These are phyloP conservation scores for Arctocebus calabarensis DNA, from an alignment of 2,797 vertebrate genomes.

Conservation along the genomic window DNA sequence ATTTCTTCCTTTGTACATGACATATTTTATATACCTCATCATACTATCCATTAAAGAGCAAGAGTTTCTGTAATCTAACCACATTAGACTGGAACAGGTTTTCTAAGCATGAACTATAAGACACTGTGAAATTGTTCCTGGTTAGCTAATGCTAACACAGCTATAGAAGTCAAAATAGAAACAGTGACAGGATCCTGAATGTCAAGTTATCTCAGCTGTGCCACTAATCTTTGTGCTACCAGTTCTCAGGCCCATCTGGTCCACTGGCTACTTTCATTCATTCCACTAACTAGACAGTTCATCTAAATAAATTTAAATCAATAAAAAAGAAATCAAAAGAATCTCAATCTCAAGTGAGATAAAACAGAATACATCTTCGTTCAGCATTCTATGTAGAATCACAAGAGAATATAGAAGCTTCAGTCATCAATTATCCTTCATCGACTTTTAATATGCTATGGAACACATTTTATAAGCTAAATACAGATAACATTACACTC, in stretches of 20 bases:
- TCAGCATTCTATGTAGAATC: too few species aligned
- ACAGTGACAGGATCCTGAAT: not conserved
- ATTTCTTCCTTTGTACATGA: not conserved
- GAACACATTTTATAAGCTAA: conserved; percentile 12
- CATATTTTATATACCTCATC: too few species aligned
- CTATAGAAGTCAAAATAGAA: not conserved
- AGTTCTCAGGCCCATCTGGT: not conserved
- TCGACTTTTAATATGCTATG: conserved; percentile 5
- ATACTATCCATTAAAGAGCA: not conserved
- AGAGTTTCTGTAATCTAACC: not conserved
- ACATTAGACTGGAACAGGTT: not conserved
- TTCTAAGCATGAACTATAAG: not conserved
- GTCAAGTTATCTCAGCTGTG: not conserved
- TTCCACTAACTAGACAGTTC: not conserved
- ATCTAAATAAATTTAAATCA: too few species aligned
- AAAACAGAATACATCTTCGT: too few species aligned
- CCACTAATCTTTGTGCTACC: not conserved
- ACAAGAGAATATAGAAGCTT: not conserved
- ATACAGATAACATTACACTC: conserved; percentile 33
- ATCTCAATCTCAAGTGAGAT: too few species aligned
- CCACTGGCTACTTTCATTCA: not conserved
- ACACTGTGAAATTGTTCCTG: not conserved
- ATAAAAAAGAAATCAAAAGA: not conserved
- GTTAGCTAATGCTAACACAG: not conserved
- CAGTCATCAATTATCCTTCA: not conserved